These are phyloP conservation scores for Ahaetulla prasina DNA, from an alignment of 2,113 vertebrate species.

Conservation along the genomic window DNA sequence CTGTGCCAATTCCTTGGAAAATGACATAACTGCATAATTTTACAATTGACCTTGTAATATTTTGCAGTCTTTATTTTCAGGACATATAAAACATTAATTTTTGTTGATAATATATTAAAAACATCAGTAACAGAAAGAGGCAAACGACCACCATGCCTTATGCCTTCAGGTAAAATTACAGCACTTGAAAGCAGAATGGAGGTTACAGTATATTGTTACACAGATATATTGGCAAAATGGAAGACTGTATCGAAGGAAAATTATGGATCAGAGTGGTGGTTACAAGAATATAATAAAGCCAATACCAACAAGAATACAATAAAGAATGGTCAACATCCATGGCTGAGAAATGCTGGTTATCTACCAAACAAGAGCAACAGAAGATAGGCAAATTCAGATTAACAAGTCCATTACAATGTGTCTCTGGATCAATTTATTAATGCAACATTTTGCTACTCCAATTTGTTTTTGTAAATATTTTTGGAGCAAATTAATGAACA, in stretches of 20 bases:
- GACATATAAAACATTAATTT: conserved; percentile 4
- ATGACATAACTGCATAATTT: conserved; percentile 45
- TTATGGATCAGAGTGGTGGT: not conserved
- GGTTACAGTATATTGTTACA: no score
- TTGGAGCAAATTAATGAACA: not conserved
- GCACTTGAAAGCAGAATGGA: not conserved
- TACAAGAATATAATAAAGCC: no score
- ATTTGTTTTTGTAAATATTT: not conserved
- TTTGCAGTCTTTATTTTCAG: not conserved
- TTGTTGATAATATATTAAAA: not conserved
- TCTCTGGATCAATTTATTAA: not conserved
- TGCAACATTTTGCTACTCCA: not conserved
- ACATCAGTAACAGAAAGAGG: not conserved
- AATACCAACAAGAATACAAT: not conserved
- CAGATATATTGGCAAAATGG: not conserved
- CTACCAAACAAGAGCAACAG: not conserved
- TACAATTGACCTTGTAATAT: not conserved
- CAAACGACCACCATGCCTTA: not conserved
- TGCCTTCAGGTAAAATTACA: not conserved
- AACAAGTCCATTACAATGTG: no score
- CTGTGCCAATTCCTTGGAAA: conserved; percentile 51
- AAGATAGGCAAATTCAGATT: not conserved
- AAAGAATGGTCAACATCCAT: not conserved
- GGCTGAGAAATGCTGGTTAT: not conserved
- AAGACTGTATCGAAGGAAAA: not conserved